Conservation (phyloP, 2,888 invertebrate genomes). For the Calameuta filiformis region DNA sequence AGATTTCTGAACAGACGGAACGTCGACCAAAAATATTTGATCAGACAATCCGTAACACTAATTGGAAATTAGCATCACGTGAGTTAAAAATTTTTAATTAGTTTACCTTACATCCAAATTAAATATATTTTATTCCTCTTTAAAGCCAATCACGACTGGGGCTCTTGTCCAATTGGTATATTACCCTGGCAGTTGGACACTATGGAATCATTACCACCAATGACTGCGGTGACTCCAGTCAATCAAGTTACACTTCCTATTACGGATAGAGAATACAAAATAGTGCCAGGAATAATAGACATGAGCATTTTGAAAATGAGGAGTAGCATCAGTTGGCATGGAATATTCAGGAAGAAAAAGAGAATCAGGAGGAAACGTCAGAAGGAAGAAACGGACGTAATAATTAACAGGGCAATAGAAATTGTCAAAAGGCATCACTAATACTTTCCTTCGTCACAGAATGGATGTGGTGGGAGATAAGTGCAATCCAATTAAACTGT, state of each 20-base stretch:
- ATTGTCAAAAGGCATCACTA: conserved; percentile 29
- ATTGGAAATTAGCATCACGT: conserved; percentile 48
- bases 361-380: conserved; percentile 39
- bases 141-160: conserved; percentile 63
- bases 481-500: neutral
- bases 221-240: conserved; percentile 15
- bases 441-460: neutral
- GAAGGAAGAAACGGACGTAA: conserved; percentile 31
- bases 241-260: conserved; percentile 20
- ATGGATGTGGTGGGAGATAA: neutral
- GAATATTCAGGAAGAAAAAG: conserved; percentile 46
- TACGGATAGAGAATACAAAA: conserved; percentile 30
- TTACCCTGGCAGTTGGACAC: conserved; percentile 66
- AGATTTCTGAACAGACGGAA: conserved; percentile 4
- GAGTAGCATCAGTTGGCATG: conserved; percentile 55
- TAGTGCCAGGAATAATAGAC: conserved; percentile 50
- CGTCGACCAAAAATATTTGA: conserved; percentile 34
- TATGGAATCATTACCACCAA: conserved; percentile 35
- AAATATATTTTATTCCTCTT: conserved; percentile 62
- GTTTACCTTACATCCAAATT: conserved; percentile 26
- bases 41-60: conserved; percentile 41
- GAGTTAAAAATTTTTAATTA: conserved; percentile 13
- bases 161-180: conserved; percentile 68
- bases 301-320: conserved; percentile 37
- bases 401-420: conserved; percentile 47